Evolutionary conservation across 2,797 vertebrate genomes (phyloP).

Genomic region (Cyclopterus lumpus): DNA sequence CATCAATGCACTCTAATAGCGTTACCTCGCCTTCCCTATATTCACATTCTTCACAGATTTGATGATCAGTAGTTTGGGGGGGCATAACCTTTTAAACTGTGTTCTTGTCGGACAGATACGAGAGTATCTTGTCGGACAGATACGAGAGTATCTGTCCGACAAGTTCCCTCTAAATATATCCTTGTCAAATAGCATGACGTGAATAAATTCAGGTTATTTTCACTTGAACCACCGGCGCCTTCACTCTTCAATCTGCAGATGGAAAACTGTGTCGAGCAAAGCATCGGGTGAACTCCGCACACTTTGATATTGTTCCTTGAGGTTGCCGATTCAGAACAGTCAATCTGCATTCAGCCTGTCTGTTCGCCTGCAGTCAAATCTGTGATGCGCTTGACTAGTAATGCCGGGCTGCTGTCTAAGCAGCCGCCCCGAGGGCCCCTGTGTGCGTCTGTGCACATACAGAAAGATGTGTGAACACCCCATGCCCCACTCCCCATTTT

Average conservation of each 20-base stretch:
- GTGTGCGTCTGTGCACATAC: slow-evolving; percentile 48
- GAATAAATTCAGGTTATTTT: background rate
- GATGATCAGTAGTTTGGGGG: background rate
- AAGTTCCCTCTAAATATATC: slow-evolving; percentile 1
- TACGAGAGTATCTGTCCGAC: too few species aligned
- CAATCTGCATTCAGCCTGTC: slow-evolving; percentile 56
- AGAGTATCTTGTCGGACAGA: background rate
- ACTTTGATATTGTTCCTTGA: slow-evolving; percentile 41
- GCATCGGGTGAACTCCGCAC: slow-evolving; percentile 34
- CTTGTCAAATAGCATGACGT: background rate
- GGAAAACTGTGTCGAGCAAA: slow-evolving; percentile 1
- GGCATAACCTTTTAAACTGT: background rate
- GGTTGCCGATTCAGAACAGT: slow-evolving; percentile 37
- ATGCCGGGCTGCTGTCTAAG: slow-evolving; percentile 71
- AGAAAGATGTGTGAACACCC: slow-evolving; percentile 7
- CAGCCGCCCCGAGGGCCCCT: slow-evolving; percentile 57
- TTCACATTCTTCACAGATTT: slow-evolving; percentile 40
- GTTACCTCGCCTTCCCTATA: slow-evolving; percentile 21
- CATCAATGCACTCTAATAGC: slow-evolving; percentile 64
- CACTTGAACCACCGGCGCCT: background rate
- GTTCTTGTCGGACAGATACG: background rate
- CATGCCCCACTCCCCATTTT: background rate
- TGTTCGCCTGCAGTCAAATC: slow-evolving; percentile 68
- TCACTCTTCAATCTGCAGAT: slow-evolving; percentile 7
- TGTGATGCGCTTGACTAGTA: slow-evolving; percentile 64